Percentiles rank a stretch among this genome's conserved stretches.
Evolutionary conservation across 2,888 invertebrate species (phyloP).

Genomic region (Noctua pronuba): DNA sequence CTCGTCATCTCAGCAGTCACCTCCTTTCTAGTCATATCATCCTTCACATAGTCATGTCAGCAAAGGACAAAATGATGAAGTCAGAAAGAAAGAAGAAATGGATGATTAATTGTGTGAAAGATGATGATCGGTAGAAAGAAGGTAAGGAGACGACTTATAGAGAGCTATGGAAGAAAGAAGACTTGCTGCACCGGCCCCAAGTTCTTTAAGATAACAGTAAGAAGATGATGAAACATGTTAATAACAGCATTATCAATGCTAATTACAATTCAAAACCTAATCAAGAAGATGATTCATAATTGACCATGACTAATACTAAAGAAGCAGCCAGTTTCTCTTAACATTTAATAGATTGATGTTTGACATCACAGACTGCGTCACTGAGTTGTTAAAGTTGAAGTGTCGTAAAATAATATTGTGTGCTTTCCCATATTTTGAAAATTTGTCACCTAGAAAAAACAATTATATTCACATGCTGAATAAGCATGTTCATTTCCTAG

Average conservation of each 20-base stretch:
- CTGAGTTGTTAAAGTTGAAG: too few species aligned
- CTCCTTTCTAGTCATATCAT: not conserved
- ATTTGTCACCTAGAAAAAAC: too few species aligned
- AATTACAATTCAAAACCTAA: conserved; percentile 7
- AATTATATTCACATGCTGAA: too few species aligned
- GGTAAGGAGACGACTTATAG: not conserved
- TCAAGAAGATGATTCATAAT: conserved; percentile 10
- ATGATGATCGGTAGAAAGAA: not conserved
- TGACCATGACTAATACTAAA: not conserved
- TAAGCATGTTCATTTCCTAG: too few species aligned
- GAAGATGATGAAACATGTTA: not conserved
- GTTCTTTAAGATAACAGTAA: not conserved
- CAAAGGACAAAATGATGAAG: not conserved
- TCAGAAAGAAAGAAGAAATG: not conserved
- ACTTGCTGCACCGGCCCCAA: not conserved
- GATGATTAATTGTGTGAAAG: not conserved
- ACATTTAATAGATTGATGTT: not conserved
- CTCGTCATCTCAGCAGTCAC: not conserved
- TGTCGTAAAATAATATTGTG: too few species aligned
- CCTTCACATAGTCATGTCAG: not conserved
- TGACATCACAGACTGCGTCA: too few species aligned
- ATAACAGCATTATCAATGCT: not conserved
- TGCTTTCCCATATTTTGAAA: too few species aligned
- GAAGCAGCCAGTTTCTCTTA: not conserved
- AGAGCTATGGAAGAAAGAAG: not conserved